Evolutionary conservation across 2,113 vertebrate species (phyloP).

Genomic region (Tachysurus fulvidraco): DNA sequence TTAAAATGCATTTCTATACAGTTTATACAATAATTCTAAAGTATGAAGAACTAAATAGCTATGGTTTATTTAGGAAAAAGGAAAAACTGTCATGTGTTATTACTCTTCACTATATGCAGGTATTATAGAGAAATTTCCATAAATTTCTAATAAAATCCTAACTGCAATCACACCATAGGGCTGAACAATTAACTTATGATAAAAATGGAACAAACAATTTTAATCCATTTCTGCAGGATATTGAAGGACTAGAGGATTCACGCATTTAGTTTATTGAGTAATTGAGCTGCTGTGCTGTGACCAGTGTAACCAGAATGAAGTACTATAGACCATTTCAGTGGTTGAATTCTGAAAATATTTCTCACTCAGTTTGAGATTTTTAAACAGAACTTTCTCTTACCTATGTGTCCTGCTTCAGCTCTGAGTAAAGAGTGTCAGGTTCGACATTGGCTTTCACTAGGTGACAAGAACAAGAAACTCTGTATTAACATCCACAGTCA

Average conservation of each 20-base stretch:
- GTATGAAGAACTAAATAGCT: background rate
- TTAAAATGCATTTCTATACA: background rate
- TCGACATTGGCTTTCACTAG: background rate
- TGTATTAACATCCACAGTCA: background rate
- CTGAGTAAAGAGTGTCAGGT: conserved; percentile 20
- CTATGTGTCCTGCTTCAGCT: background rate
- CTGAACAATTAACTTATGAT: too few relatives aligned
- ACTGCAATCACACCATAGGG: too few relatives aligned
- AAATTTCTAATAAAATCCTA: too few relatives aligned
- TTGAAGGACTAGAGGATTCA: background rate
- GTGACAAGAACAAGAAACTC: background rate
- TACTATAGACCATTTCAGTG: background rate
- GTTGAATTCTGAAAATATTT: background rate
- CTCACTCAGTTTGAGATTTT: background rate
- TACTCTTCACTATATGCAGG: too few relatives aligned
- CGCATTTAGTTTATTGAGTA: background rate
- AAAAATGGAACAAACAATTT: too few relatives aligned
- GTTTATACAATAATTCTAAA: background rate
- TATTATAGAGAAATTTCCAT: too few relatives aligned
- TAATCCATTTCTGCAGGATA: too few relatives aligned
- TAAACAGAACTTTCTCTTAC: background rate
- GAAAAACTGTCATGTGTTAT: too few relatives aligned
- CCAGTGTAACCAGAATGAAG: background rate
- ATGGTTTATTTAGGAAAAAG: background rate
- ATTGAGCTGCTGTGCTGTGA: background rate